These are phyloP conservation scores for Hippopotamyrus pictus DNA, from an alignment of 2,797 vertebrate genomes.

Conservation along the genomic window DNA sequence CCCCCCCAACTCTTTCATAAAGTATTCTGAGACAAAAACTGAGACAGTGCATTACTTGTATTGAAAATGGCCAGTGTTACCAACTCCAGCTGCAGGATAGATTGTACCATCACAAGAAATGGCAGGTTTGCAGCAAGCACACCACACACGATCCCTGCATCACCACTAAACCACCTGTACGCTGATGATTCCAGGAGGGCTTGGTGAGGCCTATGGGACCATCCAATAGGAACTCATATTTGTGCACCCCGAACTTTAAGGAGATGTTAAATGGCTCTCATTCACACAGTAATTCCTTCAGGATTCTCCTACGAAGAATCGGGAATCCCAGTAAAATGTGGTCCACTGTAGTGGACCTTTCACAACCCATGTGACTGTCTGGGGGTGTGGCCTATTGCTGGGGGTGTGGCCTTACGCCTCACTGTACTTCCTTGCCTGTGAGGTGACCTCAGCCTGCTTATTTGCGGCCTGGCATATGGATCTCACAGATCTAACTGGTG, in stretches of 20 bases:
- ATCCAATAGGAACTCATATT: neutral
- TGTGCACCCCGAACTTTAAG: neutral
- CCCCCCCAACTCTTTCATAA: neutral
- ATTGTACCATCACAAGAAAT: neutral
- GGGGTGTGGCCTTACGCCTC: neutral
- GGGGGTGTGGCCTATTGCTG: neutral
- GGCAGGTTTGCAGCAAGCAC: neutral
- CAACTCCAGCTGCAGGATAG: neutral
- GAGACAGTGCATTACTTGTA: neutral
- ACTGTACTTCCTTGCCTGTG: neutral
- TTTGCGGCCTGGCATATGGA: neutral
- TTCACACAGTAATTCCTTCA: neutral
- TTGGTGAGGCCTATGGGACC: too few relatives aligned
- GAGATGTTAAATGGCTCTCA: neutral
- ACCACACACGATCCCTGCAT: neutral
- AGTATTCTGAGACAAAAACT: neutral
- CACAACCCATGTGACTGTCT: neutral
- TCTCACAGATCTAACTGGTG: neutral
- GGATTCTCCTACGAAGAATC: neutral
- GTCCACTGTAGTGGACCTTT: neutral
- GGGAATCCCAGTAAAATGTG: neutral
- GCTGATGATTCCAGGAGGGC: too few relatives aligned
- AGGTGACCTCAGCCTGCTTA: neutral
- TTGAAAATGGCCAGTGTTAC: neutral
- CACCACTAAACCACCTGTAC: neutral